Evolutionary conservation across 2,888 invertebrate species (phyloP), one percentile per base, ranked within the genome.

Genomic region (Megamerina dolium): DNA sequence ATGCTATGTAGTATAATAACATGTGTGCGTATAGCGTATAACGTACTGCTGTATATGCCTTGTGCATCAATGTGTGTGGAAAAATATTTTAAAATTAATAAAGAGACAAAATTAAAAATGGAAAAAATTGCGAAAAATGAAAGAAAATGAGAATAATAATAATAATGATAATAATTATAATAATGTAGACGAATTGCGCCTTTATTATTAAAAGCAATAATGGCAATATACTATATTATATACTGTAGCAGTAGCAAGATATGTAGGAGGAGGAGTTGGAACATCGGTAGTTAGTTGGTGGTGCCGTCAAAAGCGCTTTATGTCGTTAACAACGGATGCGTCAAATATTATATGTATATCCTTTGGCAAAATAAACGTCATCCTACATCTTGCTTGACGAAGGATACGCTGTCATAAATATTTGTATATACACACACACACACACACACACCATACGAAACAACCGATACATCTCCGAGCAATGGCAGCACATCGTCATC

Each of bases 61-160:
- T 23, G 6, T 8, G 8, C 8, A 23, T 23, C 8, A n/a, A n/a
- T n/a, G n/a, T n/a, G n/a, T n/a, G n/a, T n/a, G n/a, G n/a, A n/a
- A 23, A 23, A 23, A 23, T 23, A 23, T 26, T 30, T 34, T 37
- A 14, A 37, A 45, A 45, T 41, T 45, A 37, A 45, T 41, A 45
- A 41, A 45, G 33, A 40, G 41, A 41, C 41, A 33, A 33, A 45
- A 45, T 37, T 34, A 45, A 37, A 41, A 41, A 10, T 26, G 23
- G 26, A 27, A 17, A 30, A 38, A 29, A 31, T n/a, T n/a, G n/a
- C n/a, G n/a, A 30, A 13, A n/a, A 30, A 13, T 16, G 12, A 38
- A 18, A 31, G 8, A 31, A n/a, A 31, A 23, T 23, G 23, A 13
- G 35, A 18, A 9, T 13, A 19, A 37, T 17, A 37, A 35, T 33